Evolutionary conservation across 2,888 invertebrate genomes (phyloP).

Genomic region (Philaethria dido): DNA sequence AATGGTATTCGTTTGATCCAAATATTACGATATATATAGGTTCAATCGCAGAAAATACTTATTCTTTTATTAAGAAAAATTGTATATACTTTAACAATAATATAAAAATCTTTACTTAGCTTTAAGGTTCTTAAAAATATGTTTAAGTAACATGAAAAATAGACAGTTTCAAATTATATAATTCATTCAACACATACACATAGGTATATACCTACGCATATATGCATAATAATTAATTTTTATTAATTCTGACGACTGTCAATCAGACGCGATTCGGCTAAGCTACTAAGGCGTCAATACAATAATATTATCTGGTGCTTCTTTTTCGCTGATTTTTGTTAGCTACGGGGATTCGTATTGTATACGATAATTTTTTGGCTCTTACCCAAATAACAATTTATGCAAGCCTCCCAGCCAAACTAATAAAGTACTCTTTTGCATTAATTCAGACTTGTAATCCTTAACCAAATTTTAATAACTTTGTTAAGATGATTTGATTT

Average conservation of each 20-base stretch:
- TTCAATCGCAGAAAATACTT: conserved; percentile 7
- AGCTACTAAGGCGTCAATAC: neutral
- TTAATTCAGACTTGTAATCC: neutral
- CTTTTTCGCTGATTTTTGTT: conserved; percentile 4
- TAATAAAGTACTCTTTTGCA: conserved; percentile 10
- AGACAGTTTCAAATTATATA: no score
- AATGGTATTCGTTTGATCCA: conserved; percentile 30
- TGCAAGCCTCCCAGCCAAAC: conserved; percentile 18
- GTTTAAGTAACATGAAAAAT: no score
- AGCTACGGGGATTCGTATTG: conserved; percentile 4
- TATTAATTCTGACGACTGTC: no score
- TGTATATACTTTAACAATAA: no score
- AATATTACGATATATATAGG: conserved; percentile 23
- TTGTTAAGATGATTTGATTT: neutral
- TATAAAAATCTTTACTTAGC: no score
- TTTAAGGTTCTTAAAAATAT: no score
- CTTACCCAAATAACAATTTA: conserved; percentile 26
- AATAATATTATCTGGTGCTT: conserved; percentile 6
- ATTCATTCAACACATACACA: no score
- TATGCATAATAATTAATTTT: no score
- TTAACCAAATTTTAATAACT: conserved; percentile 1
- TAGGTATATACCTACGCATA: neutral
- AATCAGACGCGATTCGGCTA: neutral
- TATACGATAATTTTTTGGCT: conserved; percentile 24
- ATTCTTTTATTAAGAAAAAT: conserved; percentile 9